Conservation (phyloP, 1,140 invertebrate genomes). For the Lerema accius region DNA sequence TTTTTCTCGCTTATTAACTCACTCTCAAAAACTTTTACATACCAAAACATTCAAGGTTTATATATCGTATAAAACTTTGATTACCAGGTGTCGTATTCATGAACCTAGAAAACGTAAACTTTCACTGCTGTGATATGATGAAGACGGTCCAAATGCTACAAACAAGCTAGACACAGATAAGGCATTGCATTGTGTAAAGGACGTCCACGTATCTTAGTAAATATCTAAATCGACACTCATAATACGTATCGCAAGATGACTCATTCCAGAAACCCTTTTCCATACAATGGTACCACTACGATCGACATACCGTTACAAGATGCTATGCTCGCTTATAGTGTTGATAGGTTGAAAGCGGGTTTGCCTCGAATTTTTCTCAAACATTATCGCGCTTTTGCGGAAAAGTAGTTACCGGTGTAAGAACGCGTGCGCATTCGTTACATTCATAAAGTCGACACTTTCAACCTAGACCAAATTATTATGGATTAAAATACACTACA, state of each 20-base stretch:
- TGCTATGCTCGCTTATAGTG: slow-evolving; percentile 53
- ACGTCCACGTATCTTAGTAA: slow-evolving; percentile 14
- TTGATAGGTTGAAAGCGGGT: slow-evolving; percentile 52
- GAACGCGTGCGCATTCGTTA: slow-evolving; percentile 66
- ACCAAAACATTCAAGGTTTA: not conserved
- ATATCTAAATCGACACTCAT: slow-evolving; percentile 24
- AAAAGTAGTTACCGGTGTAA: slow-evolving; percentile 77
- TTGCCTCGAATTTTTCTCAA: slow-evolving; percentile 64
- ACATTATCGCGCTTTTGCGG: slow-evolving; percentile 67
- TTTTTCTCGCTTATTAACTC: too few relatives aligned
- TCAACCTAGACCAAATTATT: slow-evolving; percentile 12
- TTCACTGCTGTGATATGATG: slow-evolving; percentile 13
- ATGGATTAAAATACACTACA: too few relatives aligned
- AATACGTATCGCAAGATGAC: slow-evolving; percentile 38
- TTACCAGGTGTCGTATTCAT: slow-evolving; percentile 1
- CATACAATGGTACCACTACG: slow-evolving; percentile 42
- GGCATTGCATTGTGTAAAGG: slow-evolving; percentile 8
- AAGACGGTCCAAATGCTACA: slow-evolving; percentile 16
- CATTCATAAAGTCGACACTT: slow-evolving; percentile 49
- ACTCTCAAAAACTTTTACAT: too few relatives aligned
- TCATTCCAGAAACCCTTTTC: slow-evolving; percentile 46
- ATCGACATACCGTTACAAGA: slow-evolving; percentile 44
- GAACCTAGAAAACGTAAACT: slow-evolving; percentile 11
- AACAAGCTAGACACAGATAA: not conserved
- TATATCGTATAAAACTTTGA: slow-evolving; percentile 2